Evolutionary conservation across 2,113 vertebrate species (phyloP).

Genomic region (Pagrus major): DNA sequence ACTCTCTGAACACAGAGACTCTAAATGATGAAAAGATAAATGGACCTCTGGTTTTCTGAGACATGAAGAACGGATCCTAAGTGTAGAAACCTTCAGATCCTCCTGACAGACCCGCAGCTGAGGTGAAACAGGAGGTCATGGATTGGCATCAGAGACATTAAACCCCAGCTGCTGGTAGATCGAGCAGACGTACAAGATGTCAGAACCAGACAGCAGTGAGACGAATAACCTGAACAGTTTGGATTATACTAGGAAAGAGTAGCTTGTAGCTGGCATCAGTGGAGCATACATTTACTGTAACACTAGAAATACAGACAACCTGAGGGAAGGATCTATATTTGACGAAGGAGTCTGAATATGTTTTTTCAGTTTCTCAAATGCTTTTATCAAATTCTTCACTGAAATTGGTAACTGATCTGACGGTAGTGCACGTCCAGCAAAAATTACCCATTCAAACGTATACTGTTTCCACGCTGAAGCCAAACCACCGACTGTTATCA

Average conservation of each 20-base stretch:
- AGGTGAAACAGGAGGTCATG: not conserved
- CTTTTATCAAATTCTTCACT: not conserved
- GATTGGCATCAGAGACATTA: constrained; percentile 12
- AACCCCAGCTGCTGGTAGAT: not conserved
- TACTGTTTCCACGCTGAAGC: not conserved
- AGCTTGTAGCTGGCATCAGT: not conserved
- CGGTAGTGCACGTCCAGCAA: not conserved
- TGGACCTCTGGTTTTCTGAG: not conserved
- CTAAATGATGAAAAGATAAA: not conserved
- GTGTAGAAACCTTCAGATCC: not conserved
- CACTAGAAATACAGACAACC: not conserved
- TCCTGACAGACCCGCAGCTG: not conserved
- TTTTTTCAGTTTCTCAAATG: not conserved
- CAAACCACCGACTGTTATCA: not conserved
- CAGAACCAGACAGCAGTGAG: constrained; percentile 5
- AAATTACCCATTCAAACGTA: not conserved
- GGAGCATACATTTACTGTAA: not conserved
- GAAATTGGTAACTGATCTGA: not conserved
- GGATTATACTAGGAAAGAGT: not conserved
- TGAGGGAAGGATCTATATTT: not conserved
- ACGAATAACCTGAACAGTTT: not conserved
- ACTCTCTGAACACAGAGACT: not conserved
- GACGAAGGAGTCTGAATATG: not conserved
- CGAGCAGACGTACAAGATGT: not conserved
- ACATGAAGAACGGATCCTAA: not conserved